Percentiles rank a stretch among this genome's conserved stretches.
Conservation (phyloP, 2,888 invertebrate species). For the Caenorhabditis zanzibari region DNA sequence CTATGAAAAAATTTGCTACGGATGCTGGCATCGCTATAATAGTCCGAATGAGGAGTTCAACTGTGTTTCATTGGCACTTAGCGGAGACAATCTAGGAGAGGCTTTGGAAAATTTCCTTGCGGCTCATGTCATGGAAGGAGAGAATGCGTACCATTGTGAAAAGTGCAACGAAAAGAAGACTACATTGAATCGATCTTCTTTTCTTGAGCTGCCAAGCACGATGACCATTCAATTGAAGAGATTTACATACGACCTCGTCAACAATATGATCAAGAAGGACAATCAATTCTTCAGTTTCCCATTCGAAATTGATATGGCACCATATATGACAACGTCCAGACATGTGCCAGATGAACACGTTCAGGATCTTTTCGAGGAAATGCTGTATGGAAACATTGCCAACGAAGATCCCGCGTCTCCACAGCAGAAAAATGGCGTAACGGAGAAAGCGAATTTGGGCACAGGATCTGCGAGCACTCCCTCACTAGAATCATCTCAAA, state of each 20-base stretch:
- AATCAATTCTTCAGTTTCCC: conserved; percentile 86
- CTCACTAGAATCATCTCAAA: conserved; percentile 51
- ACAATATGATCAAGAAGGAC: conserved; percentile 85
- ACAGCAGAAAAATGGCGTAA: conserved; percentile 31
- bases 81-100: conserved; percentile 66
- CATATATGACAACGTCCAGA: conserved; percentile 62
- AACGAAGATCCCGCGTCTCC: conserved; percentile 37
- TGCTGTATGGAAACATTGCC: conserved; percentile 42
- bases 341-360: conserved; percentile 63
- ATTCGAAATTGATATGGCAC: conserved; percentile 81
- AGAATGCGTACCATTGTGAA: conserved; percentile 86
- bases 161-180: conserved; percentile 85
- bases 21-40: conserved; percentile 85
- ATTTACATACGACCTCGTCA: conserved; percentile 86
- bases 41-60: conserved; percentile 70
- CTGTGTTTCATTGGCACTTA: conserved; percentile 65
- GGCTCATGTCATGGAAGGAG: conserved; percentile 86
- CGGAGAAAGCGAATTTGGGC: conserved; percentile 32
- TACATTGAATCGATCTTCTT: conserved; percentile 85
- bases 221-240: conserved; percentile 86
- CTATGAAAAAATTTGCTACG: conserved; percentile 86
- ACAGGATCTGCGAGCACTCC: conserved; percentile 47
- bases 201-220: conserved; percentile 85
- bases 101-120: conserved; percentile 85
- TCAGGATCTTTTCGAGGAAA: conserved; percentile 67